phyloP scores from a whole-genome alignment of 64 coral and sea anemone genomes.

The Porites lutea region DNA sequence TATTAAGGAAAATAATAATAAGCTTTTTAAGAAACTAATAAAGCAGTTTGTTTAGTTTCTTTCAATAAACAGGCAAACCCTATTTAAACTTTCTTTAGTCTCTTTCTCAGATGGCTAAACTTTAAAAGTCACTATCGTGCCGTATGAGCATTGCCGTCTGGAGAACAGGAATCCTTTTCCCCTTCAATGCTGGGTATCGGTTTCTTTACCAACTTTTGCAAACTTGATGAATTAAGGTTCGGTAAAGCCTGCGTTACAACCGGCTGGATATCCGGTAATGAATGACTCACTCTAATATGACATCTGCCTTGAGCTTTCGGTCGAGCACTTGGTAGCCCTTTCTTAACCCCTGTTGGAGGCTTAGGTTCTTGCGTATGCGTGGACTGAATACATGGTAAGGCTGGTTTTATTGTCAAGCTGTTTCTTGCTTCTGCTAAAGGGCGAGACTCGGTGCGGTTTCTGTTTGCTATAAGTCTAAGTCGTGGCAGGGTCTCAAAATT shows the following conservation, averaged over 20 bases:
- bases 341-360: not conserved
- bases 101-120: no score
- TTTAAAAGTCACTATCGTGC: no score
- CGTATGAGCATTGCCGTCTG: no score
- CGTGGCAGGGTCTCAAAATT: not conserved
- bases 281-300: not conserved
- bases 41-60: no score
- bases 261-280: not conserved
- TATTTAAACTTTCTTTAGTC: no score
- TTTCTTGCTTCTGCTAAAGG: not conserved
- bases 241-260: constrained; percentile 11
- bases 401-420: constrained; percentile 27
- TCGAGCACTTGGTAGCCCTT: not conserved
- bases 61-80: no score
- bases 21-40: no score
- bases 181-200: not conserved
- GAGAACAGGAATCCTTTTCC: not conserved
- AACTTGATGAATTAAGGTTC: not conserved
- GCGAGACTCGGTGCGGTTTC: not conserved
- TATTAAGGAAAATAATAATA: no score
- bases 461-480: not conserved
- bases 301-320: not conserved
- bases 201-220: not conserved
- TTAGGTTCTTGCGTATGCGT: not conserved
- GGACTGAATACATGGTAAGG: not conserved